Evolutionary conservation across 2,797 vertebrate genomes (phyloP).

Genomic region (Bufotes viridis): DNA sequence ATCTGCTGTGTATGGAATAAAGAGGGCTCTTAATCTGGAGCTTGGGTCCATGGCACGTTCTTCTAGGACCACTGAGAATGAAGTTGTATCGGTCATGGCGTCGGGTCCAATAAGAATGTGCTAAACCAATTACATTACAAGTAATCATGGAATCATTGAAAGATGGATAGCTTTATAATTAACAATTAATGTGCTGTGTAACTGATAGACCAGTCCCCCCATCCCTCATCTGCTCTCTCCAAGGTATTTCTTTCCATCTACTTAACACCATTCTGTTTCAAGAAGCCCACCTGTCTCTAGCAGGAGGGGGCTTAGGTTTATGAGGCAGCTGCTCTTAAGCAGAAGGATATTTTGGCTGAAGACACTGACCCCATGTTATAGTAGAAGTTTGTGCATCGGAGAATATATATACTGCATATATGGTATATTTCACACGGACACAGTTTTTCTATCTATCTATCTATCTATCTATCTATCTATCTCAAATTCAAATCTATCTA

Average conservation of each 20-base stretch:
- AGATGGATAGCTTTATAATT: conserved; percentile 39
- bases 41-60: too few species aligned
- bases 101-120: background rate
- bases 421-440: background rate
- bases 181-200: conserved; percentile 36
- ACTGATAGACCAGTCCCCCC: conserved; percentile 30
- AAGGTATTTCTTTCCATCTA: conserved; percentile 51
- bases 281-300: conserved; percentile 56
- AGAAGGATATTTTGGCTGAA: conserved; percentile 18
- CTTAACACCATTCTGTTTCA: conserved; percentile 53
- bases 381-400: background rate
- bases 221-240: conserved; percentile 49
- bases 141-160: conserved; percentile 18
- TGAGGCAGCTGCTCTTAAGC: conserved; percentile 47
- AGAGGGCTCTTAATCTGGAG: too few species aligned
- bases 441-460: too few species aligned
- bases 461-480: too few species aligned
- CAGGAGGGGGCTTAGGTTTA: conserved; percentile 47
- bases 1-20: too few species aligned
- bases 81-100: background rate
- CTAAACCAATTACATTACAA: conserved; percentile 25
- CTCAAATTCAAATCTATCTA: too few species aligned
- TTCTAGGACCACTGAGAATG: background rate
- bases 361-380: background rate
- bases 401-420: background rate